These are phyloP conservation scores for Frankliniella intonsa DNA, from an alignment of 2,888 invertebrate genomes.

Conservation along the genomic window DNA sequence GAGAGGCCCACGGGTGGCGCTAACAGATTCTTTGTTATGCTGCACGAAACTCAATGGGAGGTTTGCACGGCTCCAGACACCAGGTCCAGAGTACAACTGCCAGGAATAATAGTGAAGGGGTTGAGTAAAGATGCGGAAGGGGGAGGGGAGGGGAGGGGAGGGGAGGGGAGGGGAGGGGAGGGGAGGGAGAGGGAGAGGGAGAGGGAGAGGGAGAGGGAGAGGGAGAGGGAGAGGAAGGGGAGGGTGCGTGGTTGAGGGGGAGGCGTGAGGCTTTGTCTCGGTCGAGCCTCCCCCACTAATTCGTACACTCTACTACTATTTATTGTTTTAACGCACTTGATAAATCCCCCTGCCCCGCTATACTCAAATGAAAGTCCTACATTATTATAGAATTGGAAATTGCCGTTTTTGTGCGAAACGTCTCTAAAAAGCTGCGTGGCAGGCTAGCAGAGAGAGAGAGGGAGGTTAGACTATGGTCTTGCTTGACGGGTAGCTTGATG, in stretches of 20 bases:
- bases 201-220: not conserved
- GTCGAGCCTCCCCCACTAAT: no score
- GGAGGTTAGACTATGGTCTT: not conserved
- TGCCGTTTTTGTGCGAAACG: no score
- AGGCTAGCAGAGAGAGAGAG: no score
- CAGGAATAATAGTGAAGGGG: not conserved
- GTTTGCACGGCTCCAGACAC: not conserved
- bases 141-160: not conserved
- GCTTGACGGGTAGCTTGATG: not conserved
- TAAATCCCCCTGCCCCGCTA: no score
- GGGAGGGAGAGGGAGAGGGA: not conserved
- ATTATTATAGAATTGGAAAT: no score
- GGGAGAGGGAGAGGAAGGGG: not conserved
- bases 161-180: not conserved
- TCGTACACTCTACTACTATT: no score
- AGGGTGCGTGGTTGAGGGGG: no score
- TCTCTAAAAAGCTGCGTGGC: not conserved
- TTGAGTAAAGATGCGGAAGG: not conserved
- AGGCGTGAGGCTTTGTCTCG: no score
- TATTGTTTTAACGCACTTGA: no score
- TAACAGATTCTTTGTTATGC: not conserved
- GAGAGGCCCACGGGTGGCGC: not conserved
- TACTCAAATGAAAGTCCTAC: no score
- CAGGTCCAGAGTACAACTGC: not conserved
- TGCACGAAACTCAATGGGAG: not conserved